Conservation (phyloP, 2,113 vertebrate genomes). For the Spheniscus mendiculus region DNA sequence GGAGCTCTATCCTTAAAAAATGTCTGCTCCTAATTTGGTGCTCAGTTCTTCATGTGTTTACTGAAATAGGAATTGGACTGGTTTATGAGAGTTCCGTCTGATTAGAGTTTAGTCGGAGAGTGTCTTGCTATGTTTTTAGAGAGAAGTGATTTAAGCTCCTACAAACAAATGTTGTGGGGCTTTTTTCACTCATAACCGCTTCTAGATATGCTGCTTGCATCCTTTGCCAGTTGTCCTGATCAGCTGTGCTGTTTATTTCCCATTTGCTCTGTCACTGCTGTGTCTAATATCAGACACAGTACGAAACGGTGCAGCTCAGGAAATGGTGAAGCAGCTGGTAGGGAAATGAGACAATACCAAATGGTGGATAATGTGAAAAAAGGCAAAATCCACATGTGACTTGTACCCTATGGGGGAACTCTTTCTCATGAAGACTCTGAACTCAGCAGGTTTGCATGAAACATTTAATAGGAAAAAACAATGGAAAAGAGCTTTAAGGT, state of each 20-base stretch:
- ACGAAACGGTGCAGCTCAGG: conserved; percentile 4
- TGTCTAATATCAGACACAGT: not conserved
- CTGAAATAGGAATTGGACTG: not conserved
- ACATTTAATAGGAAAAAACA: not conserved
- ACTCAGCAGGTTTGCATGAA: not conserved
- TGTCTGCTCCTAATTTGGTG: not conserved
- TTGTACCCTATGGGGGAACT: not conserved
- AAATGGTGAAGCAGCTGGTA: conserved; percentile 32
- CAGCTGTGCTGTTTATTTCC: conserved; percentile 21
- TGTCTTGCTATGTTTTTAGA: not conserved
- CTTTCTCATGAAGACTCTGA: not conserved
- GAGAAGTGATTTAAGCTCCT: not conserved
- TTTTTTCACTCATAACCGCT: not conserved
- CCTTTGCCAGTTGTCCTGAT: conserved; percentile 3
- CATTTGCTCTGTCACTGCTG: not conserved
- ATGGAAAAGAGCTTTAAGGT: not conserved
- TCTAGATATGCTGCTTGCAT: not conserved
- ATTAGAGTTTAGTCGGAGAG: not conserved
- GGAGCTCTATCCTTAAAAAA: not conserved
- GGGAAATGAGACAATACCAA: conserved; percentile 25
- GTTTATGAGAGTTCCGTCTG: not conserved
- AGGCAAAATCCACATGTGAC: not conserved
- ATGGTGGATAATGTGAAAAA: not conserved
- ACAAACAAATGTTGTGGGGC: not conserved
- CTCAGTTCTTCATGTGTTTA: not conserved